These are phyloP conservation scores for Papio anubis DNA, from an alignment of 2,113 vertebrate species.

Conservation along the genomic window DNA sequence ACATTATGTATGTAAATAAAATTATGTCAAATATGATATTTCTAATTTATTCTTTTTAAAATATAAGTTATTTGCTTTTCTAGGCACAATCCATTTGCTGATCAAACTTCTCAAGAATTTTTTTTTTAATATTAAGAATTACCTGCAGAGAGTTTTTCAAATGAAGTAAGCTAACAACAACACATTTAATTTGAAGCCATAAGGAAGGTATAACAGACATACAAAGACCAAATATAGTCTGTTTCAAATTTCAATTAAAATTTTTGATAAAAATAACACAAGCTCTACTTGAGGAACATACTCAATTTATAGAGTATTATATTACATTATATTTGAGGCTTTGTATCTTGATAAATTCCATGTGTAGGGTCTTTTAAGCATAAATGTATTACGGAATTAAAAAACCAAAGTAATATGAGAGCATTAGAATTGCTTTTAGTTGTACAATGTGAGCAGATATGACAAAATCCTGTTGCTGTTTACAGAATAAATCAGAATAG, in stretches of 20 bases:
- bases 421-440: neutral
- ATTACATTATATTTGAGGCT: neutral
- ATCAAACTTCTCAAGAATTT: neutral
- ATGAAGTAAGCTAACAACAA: neutral
- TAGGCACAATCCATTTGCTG: neutral
- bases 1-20: neutral
- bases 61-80: neutral
- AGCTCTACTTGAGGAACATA: neutral
- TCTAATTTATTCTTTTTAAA: conserved; percentile 10
- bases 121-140: conserved; percentile 14
- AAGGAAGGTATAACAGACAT: neutral
- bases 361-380: neutral
- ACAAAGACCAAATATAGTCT: neutral
- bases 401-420: neutral
- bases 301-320: neutral
- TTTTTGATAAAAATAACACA: conserved; percentile 1
- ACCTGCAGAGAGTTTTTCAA: conserved; percentile 2
- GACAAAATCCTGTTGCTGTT: neutral
- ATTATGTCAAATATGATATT: neutral
- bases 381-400: neutral
- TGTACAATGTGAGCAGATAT: neutral
- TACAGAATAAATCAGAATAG: neutral
- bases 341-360: neutral
- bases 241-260: neutral
- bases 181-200: neutral